Base-by-base conservation (phyloP, 2,113 vertebrate genomes). In the Entelurus aequoreus region DNA sequence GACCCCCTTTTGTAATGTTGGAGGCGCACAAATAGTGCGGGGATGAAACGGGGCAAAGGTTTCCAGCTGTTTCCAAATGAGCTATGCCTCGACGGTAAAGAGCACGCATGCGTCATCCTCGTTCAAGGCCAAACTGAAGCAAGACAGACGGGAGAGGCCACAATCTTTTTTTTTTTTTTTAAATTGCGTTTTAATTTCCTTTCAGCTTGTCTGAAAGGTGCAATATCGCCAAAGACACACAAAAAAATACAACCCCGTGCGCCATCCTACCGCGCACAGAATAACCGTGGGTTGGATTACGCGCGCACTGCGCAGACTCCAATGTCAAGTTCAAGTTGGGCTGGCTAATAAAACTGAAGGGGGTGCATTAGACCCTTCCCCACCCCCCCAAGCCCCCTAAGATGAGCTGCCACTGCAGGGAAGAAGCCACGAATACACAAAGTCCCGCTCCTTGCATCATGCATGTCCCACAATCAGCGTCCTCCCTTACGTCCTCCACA, bases 271-370 rank as follows among this genome's bases (percentile, higher is more conserved):
- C 42, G 21, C 60, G 56, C 46, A 35, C 62, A 53, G 16, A 53
- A 61, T 15, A 46, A 40, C 58, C 52, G 3, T 58, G 75, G 83
- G 51, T 78, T 74, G 58, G 71, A 69, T 83, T 80, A 66, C 76
- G 76, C 14, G 61, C 54, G 14, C 49, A 77, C 73, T 82, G 79
- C 84, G 79, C 81, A 84, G 72, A 35, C 81, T 84, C 82, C 84
- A 90, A 86, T 87, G 87, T 90, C 90, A 90, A 90, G 90, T 90
- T 90, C 90, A 90, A 89, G 88, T 89, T 88, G 76, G 63, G 58
- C 81, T 79, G 59, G 63, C 85, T 88, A 84, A 75, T 87, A 87
- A 88, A 86, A 87, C 68, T 54, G 62, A 62, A 28, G 68, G 82
- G 83, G 76, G 59, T 48, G 48, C 47, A n/a, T 61, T 44, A 42